These are phyloP conservation scores for Emydura subglobosa DNA, from an alignment of 2,113 vertebrate species.

Conservation along the genomic window DNA sequence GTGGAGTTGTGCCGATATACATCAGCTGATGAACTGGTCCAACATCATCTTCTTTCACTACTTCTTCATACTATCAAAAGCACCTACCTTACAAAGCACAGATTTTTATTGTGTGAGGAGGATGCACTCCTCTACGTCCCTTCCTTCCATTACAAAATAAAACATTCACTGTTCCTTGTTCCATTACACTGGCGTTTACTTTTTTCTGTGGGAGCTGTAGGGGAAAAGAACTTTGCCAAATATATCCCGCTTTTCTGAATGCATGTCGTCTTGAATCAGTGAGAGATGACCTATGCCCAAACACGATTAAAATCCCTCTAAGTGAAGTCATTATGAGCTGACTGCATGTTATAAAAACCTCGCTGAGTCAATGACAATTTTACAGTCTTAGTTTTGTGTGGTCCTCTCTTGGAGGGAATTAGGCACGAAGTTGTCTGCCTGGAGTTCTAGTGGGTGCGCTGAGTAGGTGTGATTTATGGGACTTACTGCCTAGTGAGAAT, in stretches of 20 bases:
- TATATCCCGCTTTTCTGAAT: constrained; percentile 15
- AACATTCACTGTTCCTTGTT: constrained; percentile 10
- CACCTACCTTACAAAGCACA: fast-evolving
- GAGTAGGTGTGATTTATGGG: constrained; percentile 46
- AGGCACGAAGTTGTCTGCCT: constrained; percentile 53
- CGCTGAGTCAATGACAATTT: constrained; percentile 75
- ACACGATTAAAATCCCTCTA: constrained; percentile 73
- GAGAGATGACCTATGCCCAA: constrained; percentile 70
- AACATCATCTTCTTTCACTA: not conserved
- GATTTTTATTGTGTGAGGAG: not conserved
- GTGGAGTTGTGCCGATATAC: fast-evolving
- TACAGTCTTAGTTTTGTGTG: constrained; percentile 78
- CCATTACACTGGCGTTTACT: not conserved
- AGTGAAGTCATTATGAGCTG: constrained; percentile 70
- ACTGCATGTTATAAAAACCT: constrained; percentile 66
- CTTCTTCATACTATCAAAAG: not conserved
- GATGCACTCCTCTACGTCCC: not conserved
- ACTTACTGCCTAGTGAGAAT: constrained; percentile 19
- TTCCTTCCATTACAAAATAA: not conserved
- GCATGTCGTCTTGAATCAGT: constrained; percentile 44
- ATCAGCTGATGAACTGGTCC: not conserved
- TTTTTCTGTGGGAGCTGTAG: constrained; percentile 10
- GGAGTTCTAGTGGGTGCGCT: constrained; percentile 38
- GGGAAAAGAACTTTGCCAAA: not conserved
- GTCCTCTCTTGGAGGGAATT: constrained; percentile 72